These are phyloP conservation scores for Tadarida brasiliensis DNA, from an alignment of 2,797 vertebrate genomes.

Conservation along the genomic window DNA sequence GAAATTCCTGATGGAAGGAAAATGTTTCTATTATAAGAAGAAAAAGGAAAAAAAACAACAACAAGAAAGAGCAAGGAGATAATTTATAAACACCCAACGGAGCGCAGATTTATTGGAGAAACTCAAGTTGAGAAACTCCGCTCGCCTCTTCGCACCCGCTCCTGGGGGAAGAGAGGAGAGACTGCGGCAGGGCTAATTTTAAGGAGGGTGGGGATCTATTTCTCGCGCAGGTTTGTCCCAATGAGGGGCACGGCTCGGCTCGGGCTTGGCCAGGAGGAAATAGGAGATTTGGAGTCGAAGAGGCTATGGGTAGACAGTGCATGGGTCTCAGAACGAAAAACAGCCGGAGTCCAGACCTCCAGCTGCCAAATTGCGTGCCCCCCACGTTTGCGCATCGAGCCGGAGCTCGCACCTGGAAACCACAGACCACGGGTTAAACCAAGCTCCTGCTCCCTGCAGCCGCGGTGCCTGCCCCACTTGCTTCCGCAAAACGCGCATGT, in stretches of 20 bases:
- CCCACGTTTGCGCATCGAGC: background rate
- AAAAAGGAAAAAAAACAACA: constrained; percentile 15
- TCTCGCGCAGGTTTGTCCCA: background rate
- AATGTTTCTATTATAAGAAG: constrained; percentile 86
- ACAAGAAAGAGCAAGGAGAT: constrained; percentile 78
- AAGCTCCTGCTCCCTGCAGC: background rate
- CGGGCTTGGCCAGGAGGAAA: background rate
- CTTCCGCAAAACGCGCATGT: background rate
- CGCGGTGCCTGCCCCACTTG: background rate
- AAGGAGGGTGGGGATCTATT: background rate
- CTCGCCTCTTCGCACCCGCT: background rate
- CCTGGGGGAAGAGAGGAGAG: background rate
- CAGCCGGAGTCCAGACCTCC: background rate
- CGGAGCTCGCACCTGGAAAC: constrained; percentile 48
- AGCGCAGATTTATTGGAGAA: constrained; percentile 87
- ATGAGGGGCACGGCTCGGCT: background rate
- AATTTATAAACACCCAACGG: constrained; percentile 88
- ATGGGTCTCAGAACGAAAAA: background rate
- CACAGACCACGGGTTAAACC: background rate
- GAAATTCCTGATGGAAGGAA: constrained; percentile 86
- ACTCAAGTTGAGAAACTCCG: constrained; percentile 72
- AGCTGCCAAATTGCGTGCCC: background rate
- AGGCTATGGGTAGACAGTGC: background rate
- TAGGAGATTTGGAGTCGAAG: background rate
- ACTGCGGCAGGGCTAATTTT: background rate